phyloP scores from a whole-genome alignment of 1,140 invertebrate genomes.

The Parapsyche elsis region DNA sequence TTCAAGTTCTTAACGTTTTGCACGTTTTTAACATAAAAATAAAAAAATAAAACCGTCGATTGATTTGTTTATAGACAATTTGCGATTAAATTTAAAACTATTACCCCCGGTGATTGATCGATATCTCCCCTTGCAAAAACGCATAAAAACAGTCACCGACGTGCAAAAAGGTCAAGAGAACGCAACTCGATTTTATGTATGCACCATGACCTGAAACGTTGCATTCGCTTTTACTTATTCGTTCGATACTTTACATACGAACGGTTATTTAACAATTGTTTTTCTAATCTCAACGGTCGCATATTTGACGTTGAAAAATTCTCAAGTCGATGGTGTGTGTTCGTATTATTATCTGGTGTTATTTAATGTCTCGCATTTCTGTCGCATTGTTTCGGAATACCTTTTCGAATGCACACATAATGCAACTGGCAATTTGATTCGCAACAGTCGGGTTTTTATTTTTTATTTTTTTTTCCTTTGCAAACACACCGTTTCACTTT shows the following conservation, averaged over 20 bases:
- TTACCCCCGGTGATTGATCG: not conserved
- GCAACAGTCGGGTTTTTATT: conserved; percentile 4
- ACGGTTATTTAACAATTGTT: not conserved
- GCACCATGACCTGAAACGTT: conserved; percentile 27
- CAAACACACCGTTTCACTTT: conserved; percentile 11
- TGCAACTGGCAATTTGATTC: not conserved
- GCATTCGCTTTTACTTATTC: conserved; percentile 7
- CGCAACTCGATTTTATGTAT: not conserved
- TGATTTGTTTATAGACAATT: not conserved
- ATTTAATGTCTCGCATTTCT: not conserved
- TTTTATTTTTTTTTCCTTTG: not conserved
- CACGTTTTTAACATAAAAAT: not conserved
- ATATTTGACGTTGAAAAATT: too few species aligned
- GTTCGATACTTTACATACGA: too few species aligned
- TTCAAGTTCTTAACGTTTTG: too few species aligned
- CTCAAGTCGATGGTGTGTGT: too few species aligned
- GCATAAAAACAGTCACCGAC: conserved; percentile 16
- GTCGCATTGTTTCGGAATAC: conserved; percentile 1
- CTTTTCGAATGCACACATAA: conserved; percentile 4
- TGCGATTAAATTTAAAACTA: conserved; percentile 17
- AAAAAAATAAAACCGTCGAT: not conserved
- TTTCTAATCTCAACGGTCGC: too few species aligned
- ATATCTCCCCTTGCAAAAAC: not conserved
- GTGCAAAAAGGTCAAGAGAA: conserved; percentile 22
- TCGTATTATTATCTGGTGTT: too few species aligned